Conservation (phyloP, 1,140 invertebrate genomes). For the Piezodorus guildinii region DNA sequence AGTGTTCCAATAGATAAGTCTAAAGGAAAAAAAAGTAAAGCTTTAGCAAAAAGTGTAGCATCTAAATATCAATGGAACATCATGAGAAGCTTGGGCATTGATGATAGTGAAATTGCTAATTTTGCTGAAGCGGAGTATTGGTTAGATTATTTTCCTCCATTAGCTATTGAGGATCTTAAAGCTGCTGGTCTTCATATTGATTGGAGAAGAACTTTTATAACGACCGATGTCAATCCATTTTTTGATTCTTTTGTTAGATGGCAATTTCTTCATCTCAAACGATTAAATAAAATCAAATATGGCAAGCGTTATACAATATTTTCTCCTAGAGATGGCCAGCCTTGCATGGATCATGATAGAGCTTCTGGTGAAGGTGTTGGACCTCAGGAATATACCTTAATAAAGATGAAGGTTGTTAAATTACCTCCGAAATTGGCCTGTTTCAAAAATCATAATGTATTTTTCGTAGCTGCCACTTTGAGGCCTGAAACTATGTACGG, state of each 20-base stretch:
- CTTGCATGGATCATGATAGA: constrained; percentile 99
- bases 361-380: constrained; percentile 92
- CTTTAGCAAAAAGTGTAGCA: constrained; percentile 77
- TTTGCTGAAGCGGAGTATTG: constrained; percentile 89
- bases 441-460: constrained; percentile 42
- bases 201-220: constrained; percentile 94
- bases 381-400: constrained; percentile 94
- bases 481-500: constrained; percentile 99
- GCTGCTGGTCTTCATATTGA: constrained; percentile 87
- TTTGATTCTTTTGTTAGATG: constrained; percentile 97
- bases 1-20: constrained; percentile 80
- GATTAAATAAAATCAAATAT: constrained; percentile 62
- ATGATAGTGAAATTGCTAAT: constrained; percentile 80
- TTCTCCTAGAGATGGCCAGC: constrained; percentile 92
- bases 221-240: constrained; percentile 94
- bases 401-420: constrained; percentile 80
- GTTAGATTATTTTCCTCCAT: constrained; percentile 92
- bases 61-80: constrained; percentile 99
- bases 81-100: constrained; percentile 84
- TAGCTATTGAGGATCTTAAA: constrained; percentile 74
- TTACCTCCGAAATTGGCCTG: constrained; percentile 64
- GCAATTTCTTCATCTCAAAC: constrained; percentile 88
- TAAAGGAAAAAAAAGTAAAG: constrained; percentile 98
- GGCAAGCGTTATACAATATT: constrained; percentile 97
- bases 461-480: constrained; percentile 91